Conservation (phyloP, 2,113 vertebrate genomes). For the Naja naja region DNA sequence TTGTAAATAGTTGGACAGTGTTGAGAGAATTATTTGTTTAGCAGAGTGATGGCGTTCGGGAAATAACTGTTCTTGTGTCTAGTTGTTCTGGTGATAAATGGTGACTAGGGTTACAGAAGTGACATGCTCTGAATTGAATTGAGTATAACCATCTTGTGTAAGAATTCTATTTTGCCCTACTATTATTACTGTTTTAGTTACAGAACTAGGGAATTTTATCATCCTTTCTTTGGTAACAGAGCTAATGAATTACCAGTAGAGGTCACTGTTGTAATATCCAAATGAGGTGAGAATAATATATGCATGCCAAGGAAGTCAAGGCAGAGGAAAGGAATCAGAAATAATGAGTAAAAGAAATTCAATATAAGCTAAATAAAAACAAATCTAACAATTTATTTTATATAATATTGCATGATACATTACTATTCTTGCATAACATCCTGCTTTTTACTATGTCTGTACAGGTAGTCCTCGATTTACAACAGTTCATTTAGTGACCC, state of each 20-base stretch:
- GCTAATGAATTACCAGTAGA: conserved; percentile 65
- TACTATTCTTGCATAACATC: neutral
- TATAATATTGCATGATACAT: neutral
- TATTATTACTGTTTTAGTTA: neutral
- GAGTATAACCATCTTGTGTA: neutral
- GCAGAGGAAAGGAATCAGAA: neutral
- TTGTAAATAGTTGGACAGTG: too few relatives aligned
- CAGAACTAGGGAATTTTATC: neutral
- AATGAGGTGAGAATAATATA: neutral
- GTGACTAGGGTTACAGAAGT: neutral
- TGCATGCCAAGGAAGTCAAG: neutral
- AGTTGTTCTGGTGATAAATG: neutral
- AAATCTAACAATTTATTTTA: neutral
- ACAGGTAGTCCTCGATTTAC: neutral
- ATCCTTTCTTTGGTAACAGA: conserved; percentile 26
- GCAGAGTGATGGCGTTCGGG: too few relatives aligned
- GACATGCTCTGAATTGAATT: neutral
- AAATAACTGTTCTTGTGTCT: too few relatives aligned
- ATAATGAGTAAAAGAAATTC: neutral
- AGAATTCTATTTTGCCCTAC: neutral
- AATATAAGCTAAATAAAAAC: neutral
- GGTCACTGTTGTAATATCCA: conserved; percentile 71
- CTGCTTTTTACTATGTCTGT: neutral
- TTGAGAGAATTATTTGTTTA: too few relatives aligned
- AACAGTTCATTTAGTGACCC: neutral